These are phyloP conservation scores for Diorhabda carinulata DNA, from an alignment of 1,140 invertebrate species.

Conservation along the genomic window DNA sequence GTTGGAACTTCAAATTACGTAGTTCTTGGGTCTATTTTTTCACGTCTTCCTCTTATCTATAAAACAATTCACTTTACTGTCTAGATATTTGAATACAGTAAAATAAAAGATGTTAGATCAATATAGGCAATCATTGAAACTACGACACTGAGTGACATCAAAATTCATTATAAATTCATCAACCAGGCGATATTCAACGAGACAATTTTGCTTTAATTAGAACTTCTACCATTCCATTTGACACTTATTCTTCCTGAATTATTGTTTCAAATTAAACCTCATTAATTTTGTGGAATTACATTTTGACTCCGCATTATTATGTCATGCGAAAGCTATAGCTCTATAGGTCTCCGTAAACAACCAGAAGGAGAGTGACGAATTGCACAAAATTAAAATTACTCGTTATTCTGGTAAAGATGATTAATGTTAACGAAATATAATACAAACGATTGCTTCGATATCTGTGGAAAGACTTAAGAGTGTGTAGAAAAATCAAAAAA, in stretches of 20 bases:
- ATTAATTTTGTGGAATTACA: background rate
- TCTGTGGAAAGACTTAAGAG: no score
- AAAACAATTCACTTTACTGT: no score
- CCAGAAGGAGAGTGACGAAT: background rate
- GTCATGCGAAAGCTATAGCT: background rate
- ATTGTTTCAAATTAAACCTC: conserved; percentile 2
- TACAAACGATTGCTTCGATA: no score
- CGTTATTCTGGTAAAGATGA: background rate
- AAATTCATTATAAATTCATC: conserved; percentile 3
- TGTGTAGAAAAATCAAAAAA: no score
- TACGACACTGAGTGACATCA: background rate
- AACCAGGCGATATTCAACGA: background rate
- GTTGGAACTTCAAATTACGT: no score
- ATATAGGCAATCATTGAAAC: background rate
- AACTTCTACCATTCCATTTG: background rate
- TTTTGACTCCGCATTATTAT: background rate
- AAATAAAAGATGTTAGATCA: background rate
- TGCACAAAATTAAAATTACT: background rate
- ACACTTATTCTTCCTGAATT: background rate
- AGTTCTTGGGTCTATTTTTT: no score
- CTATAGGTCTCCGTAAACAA: background rate
- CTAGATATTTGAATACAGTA: no score
- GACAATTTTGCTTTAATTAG: background rate
- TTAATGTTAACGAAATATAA: background rate
- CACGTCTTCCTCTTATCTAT: no score